Percentiles rank a stretch among this genome's conserved stretches.
These are phyloP conservation scores for Malurus elegans DNA, from an alignment of 2,113 vertebrate species.

Conservation along the genomic window DNA sequence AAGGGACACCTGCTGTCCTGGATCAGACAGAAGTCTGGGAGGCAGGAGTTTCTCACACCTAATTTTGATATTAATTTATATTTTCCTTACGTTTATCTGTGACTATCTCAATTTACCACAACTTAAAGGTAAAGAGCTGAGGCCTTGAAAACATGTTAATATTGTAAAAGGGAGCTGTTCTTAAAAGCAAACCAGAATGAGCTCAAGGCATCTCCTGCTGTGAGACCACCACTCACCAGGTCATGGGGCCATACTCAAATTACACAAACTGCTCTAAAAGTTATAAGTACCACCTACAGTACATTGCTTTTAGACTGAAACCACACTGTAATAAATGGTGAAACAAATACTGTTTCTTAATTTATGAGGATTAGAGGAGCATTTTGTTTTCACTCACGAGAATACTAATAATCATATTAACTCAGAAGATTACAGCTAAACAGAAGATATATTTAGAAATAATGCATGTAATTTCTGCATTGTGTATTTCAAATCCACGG, in stretches of 20 bases:
- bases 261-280: not conserved
- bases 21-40: not conserved
- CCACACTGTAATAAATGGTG: not conserved
- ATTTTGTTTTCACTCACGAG: constrained; percentile 1
- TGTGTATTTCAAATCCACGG: constrained; percentile 9
- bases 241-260: not conserved
- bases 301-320: not conserved
- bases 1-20: not conserved
- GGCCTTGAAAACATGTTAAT: not conserved
- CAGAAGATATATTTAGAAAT: constrained; percentile 25
- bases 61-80: not conserved
- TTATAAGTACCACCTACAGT: not conserved
- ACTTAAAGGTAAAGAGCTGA: not conserved
- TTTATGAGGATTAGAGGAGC: constrained; percentile 3
- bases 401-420: not conserved
- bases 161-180: not conserved
- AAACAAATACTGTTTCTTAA: not conserved
- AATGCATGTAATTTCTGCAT: not conserved
- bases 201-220: not conserved
- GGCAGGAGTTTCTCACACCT: not conserved
- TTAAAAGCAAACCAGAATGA: not conserved
- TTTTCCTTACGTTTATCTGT: not conserved
- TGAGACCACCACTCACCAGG: not conserved
- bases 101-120: not conserved
- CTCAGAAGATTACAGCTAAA: constrained; percentile 11